Evolutionary conservation across 2,113 vertebrate species (phyloP), one percentile per base, ranked within the genome.

Genomic region (Spea bombifrons): DNA sequence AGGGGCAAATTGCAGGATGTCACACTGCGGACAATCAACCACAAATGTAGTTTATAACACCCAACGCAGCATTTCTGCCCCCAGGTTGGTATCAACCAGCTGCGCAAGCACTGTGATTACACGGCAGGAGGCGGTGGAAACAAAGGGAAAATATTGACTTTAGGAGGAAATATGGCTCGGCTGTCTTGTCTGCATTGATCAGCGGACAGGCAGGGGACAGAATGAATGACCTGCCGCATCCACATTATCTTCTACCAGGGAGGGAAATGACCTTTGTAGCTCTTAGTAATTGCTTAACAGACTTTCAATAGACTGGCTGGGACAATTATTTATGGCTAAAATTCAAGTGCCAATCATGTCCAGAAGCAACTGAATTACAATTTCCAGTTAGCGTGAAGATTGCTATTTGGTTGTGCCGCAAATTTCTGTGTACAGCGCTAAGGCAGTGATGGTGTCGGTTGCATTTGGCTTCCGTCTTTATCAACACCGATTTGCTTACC

Each of bases 201-300:
- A 8, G 12, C 7, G 71, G n/a, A 53, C 49, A 71, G 49, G 49
- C 52, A 10, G 71, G 13, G 53, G 57, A 16, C 57, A 17, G 55
- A 63, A 46, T 73, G 55, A 47, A 48, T 12, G 57, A 10, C 15
- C 57, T 73, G 15, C 47, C 7, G 57, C 48, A 15, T 73, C 71
- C 71, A 63, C 57, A 73, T 48, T 73, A 73, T 63, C 71, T 63
- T 13, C 44, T 7, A 7, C 5, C 30, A 61, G 71, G 46, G 12
- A 57, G 15, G 53, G 46, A 61, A 50, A 55, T 13, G 7, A 73
- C 53, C 71, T 47, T 61, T 73, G 71, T 61, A 45, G 30, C n/a
- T 2, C 55, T 6, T 53, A 8, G 43, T 63, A 73, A 61, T 73
- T 73, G 71, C 47, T 47, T 61, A 63, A 63, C 71, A 73, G 55